A percentile compares a stretch with the other conserved stretches of the same genome.
phyloP scores from a whole-genome alignment of 2,797 vertebrate genomes.

The Myiotriccus ornatus region DNA sequence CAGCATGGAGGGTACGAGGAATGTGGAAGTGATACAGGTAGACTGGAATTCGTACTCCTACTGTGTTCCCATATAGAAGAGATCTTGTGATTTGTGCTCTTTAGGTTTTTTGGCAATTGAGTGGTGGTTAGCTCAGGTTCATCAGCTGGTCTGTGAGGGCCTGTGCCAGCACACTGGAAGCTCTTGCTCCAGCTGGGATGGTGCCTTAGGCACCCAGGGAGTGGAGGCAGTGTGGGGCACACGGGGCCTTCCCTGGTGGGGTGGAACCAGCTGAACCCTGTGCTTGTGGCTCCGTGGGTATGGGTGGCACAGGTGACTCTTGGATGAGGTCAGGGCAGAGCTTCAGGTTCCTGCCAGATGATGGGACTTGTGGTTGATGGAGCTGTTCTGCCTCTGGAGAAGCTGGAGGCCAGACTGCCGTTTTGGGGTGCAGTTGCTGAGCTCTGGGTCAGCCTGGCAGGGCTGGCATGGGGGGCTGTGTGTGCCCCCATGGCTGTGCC shows the following conservation, averaged over 20 bases:
- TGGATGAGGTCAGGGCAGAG: background rate
- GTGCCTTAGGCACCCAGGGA: background rate
- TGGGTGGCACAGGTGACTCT: rapidly evolving
- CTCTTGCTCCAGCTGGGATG: background rate
- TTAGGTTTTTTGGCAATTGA: rapidly evolving
- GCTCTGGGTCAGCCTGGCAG: background rate
- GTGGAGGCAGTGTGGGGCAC: background rate
- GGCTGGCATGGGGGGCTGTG: background rate
- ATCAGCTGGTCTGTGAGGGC: rapidly evolving
- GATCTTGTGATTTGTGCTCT: too few species aligned
- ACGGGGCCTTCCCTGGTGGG: too few species aligned
- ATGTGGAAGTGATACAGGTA: background rate
- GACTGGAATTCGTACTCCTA: background rate
- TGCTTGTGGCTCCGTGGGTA: background rate
- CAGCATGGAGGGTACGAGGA: rapidly evolving
- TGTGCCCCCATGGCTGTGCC: background rate
- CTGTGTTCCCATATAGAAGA: background rate
- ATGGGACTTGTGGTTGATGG: background rate
- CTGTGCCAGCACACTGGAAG: rapidly evolving
- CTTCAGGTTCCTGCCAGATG: background rate
- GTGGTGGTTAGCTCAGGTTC: background rate
- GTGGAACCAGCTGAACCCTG: background rate
- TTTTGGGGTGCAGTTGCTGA: background rate
- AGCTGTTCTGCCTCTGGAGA: background rate
- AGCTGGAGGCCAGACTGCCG: rapidly evolving